Evolutionary conservation across 1,140 invertebrate species (phyloP).

Genomic region (Drosophila watanabei): DNA sequence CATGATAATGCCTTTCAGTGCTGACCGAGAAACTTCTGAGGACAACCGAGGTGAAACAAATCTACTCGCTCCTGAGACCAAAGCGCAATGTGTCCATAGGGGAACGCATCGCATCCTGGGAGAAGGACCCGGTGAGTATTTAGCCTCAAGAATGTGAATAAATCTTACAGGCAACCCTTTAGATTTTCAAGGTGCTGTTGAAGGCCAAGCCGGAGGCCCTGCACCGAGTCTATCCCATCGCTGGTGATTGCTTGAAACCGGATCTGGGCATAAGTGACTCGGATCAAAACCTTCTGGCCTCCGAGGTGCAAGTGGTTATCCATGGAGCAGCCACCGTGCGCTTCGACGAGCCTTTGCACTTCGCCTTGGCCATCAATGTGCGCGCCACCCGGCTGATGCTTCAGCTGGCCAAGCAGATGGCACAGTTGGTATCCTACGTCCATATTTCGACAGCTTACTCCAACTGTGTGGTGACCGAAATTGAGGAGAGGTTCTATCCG

Average conservation of each 20-base stretch:
- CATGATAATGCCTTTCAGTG: conserved; percentile 70
- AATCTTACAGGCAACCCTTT: neutral
- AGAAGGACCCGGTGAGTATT: conserved; percentile 85
- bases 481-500: conserved; percentile 91
- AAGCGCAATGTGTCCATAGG: conserved; percentile 92
- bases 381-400: conserved; percentile 87
- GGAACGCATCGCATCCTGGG: conserved; percentile 88
- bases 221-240: conserved; percentile 80
- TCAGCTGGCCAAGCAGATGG: conserved; percentile 89
- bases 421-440: conserved; percentile 88
- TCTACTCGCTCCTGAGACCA: conserved; percentile 91
- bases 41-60: conserved; percentile 89
- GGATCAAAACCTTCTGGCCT: conserved; percentile 81
- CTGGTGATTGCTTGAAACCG: conserved; percentile 87
- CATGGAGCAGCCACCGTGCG: conserved; percentile 94
- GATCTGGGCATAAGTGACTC: conserved; percentile 89
- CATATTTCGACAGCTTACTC: conserved; percentile 92
- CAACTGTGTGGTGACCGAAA: conserved; percentile 88
- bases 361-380: conserved; percentile 88
- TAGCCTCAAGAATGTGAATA: conserved; percentile 49
- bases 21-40: conserved; percentile 93
- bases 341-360: conserved; percentile 92
- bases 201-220: conserved; percentile 15
- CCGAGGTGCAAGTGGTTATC: conserved; percentile 90
- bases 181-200: conserved; percentile 48